Conservation (phyloP, 2,797 vertebrate species). For the Macrochelys suwanniensis region DNA sequence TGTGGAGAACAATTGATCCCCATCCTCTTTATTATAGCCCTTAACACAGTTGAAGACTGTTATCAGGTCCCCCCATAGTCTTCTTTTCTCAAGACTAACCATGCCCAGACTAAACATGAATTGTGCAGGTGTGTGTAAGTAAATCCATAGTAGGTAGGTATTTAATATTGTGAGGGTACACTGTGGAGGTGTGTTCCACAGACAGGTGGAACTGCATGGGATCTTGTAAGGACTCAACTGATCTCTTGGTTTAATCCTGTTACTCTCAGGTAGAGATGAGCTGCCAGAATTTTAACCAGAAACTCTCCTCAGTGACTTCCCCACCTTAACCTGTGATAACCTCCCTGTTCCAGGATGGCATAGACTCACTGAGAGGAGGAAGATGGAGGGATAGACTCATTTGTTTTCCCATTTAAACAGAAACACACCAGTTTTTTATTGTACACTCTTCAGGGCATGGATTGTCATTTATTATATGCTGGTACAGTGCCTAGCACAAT, state of each 20-base stretch:
- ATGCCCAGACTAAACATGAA: too few species aligned
- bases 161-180: neutral
- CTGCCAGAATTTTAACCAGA: conserved; percentile 22
- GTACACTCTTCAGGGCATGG: neutral
- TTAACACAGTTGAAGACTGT: too few species aligned
- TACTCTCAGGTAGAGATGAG: conserved; percentile 1
- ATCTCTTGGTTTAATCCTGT: conserved; percentile 21
- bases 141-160: neutral
- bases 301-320: neutral
- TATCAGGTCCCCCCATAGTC: too few species aligned
- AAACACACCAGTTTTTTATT: conserved; percentile 19
- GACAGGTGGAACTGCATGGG: neutral
- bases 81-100: too few species aligned
- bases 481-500: neutral
- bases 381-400: neutral
- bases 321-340: conserved; percentile 32
- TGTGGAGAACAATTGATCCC: too few species aligned
- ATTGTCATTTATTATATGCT: neutral
- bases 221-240: neutral
- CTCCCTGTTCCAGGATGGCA: neutral
- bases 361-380: neutral
- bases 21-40: too few species aligned
- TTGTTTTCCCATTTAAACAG: conserved; percentile 11
- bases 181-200: neutral
- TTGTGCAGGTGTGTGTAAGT: neutral